Base-by-base conservation (phyloP, 1,140 invertebrate species). In the Pteromalus puparum region DNA sequence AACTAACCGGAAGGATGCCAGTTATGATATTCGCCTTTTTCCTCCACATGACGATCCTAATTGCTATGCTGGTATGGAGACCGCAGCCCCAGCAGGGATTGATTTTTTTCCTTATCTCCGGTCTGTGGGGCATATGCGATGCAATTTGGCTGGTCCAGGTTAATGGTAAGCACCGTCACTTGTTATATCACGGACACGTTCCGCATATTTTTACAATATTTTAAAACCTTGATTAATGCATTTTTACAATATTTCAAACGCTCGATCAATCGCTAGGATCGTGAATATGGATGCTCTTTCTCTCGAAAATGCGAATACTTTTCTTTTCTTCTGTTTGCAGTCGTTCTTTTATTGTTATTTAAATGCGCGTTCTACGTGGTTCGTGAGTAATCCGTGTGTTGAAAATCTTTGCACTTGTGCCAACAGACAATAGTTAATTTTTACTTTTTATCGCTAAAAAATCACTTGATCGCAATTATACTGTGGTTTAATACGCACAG, bases 81-180 rank as follows among this genome's bases (percentile, higher is more conserved):
- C 97, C 98, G 0, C 93, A 95, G 67, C 95, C 95, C 0, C 93
- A 95, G 0, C 95, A 96, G 79, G 95, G 95, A 82, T 68, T 94
- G 0, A 93, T 97, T 12, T 98, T 98, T 92, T 99, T 97, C 91
- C 88, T 97, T 0, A 93, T 99, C 72, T 97, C 97, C 0, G 97
- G 96, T 13, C 92, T 98, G 7, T 99, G 98, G 98, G 98, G 98
- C 2, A 93, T 97, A 9, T 97, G 96, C 73, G 98, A 99, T 90
- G 97, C 97, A 0, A 95, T 98, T 72, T 99, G 98, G 98, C 95
- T 99, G 81, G 98, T 98, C 1, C 97, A 99, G 93, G 96, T 99
- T 72, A 98, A 99, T 90, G 96, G 98, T 98, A 93, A 86, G 87
- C 53, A n/a, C 13, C 15, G 18, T 0, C 18, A 1, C 3, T 18